Percentiles rank a stretch among this genome's conserved stretches.
Conservation (phyloP, 2,113 vertebrate genomes). For the Climacteris rufus region DNA sequence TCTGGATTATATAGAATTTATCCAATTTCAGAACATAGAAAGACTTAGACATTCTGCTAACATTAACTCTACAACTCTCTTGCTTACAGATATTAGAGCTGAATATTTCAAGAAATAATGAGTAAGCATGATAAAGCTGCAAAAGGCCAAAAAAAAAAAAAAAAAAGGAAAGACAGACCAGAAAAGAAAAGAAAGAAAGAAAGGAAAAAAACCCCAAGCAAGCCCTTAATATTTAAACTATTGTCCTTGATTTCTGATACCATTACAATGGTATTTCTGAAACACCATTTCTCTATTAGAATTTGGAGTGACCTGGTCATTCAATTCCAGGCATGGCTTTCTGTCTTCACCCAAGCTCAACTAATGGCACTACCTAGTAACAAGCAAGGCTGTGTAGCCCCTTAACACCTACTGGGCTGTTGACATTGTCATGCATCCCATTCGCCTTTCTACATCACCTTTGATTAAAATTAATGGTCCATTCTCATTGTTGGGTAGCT, state of each 20-base stretch:
- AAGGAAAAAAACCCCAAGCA: background rate
- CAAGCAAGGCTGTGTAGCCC: slow-evolving; percentile 76
- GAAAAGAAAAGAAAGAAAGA: background rate
- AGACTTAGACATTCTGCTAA: slow-evolving; percentile 24
- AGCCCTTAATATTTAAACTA: slow-evolving; percentile 54
- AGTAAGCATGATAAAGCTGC: background rate
- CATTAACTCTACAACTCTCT: background rate
- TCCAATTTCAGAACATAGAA: background rate
- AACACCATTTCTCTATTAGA: slow-evolving; percentile 94
- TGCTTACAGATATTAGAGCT: slow-evolving; percentile 18
- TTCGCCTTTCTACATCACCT: slow-evolving; percentile 90
- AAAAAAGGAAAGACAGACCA: background rate
- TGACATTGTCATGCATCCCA: slow-evolving; percentile 89
- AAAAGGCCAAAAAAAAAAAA: background rate
- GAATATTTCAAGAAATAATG: background rate
- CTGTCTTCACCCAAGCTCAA: slow-evolving; percentile 95
- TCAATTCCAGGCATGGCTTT: slow-evolving; percentile 92
- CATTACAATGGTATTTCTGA: slow-evolving; percentile 83
- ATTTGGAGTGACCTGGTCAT: slow-evolving; percentile 96
- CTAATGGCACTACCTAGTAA: slow-evolving; percentile 86
- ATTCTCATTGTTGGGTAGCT: slow-evolving; percentile 88
- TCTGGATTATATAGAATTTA: background rate
- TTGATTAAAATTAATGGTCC: slow-evolving; percentile 99
- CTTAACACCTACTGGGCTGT: slow-evolving; percentile 87
- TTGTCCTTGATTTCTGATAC: slow-evolving; percentile 89